These are phyloP conservation scores for Holacanthus passer DNA, from an alignment of 2,113 vertebrate species.

Conservation along the genomic window DNA sequence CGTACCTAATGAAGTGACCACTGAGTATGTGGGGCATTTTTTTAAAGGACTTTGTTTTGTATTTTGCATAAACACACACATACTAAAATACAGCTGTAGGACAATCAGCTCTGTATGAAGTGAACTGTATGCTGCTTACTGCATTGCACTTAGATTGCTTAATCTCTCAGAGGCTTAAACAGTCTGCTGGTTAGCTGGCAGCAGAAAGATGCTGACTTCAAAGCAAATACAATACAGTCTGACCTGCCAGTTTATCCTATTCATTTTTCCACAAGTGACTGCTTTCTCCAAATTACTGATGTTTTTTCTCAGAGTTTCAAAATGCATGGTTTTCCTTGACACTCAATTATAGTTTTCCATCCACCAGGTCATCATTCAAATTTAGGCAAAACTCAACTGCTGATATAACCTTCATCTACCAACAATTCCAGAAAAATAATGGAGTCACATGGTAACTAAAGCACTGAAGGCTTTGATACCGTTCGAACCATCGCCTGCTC, in stretches of 20 bases:
- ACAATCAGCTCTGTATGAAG: neutral
- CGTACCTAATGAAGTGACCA: too few species aligned
- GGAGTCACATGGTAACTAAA: neutral
- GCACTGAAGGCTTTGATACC: conserved; percentile 6
- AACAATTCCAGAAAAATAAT: neutral
- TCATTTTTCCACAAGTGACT: neutral
- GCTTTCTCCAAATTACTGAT: neutral
- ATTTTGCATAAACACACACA: neutral
- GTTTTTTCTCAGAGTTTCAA: neutral
- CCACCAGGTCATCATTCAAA: conserved; percentile 2
- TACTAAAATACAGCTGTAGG: neutral
- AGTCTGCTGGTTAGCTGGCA: neutral
- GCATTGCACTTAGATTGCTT: neutral
- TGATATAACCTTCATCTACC: neutral
- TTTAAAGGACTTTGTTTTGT: too few species aligned
- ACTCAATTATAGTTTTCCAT: neutral
- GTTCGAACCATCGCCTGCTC: neutral
- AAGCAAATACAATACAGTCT: neutral
- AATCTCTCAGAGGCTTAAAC: conserved; percentile 6
- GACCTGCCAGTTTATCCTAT: neutral
- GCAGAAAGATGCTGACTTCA: neutral
- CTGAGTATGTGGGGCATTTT: neutral
- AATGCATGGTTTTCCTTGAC: too few species aligned
- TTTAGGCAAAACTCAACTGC: conserved; percentile 5
- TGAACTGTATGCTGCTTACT: neutral